Evolutionary conservation across 2,113 vertebrate species (phyloP).

Genomic region (Albula glossodonta): DNA sequence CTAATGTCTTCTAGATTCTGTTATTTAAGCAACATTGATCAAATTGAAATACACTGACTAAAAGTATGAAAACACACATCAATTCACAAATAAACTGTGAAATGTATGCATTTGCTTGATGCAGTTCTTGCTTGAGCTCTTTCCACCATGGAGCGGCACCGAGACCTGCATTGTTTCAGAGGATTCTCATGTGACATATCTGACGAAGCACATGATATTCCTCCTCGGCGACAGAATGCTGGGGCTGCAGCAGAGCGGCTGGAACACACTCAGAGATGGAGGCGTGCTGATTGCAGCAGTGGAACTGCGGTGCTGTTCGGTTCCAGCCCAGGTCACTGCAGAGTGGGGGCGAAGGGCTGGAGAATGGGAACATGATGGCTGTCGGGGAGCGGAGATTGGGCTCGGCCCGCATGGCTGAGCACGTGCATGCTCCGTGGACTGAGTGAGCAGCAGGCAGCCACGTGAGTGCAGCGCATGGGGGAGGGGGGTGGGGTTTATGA

Average conservation of each 20-base stretch:
- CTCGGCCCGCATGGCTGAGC: slow-evolving; percentile 7
- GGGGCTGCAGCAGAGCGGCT: background rate
- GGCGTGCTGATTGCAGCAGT: too few relatives aligned
- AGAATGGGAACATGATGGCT: background rate
- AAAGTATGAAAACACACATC: too few relatives aligned
- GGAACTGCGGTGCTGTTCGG: background rate
- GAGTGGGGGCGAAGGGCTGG: background rate
- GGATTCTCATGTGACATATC: background rate
- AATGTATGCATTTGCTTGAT: too few relatives aligned
- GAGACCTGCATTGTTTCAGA: background rate
- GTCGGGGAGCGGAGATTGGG: background rate
- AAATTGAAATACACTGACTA: too few relatives aligned
- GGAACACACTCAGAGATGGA: background rate
- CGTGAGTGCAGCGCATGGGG: background rate
- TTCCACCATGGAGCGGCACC: too few relatives aligned
- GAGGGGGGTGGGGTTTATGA: too few relatives aligned
- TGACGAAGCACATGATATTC: background rate
- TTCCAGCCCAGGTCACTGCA: background rate
- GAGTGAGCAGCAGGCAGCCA: background rate
- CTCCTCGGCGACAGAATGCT: background rate
- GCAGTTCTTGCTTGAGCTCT: too few relatives aligned
- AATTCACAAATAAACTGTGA: too few relatives aligned
- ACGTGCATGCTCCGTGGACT: background rate
- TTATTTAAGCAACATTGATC: too few relatives aligned
- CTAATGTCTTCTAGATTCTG: too few relatives aligned